phyloP scores from a whole-genome alignment of 2,888 invertebrate genomes.

The Enchytraeus crypticus region DNA sequence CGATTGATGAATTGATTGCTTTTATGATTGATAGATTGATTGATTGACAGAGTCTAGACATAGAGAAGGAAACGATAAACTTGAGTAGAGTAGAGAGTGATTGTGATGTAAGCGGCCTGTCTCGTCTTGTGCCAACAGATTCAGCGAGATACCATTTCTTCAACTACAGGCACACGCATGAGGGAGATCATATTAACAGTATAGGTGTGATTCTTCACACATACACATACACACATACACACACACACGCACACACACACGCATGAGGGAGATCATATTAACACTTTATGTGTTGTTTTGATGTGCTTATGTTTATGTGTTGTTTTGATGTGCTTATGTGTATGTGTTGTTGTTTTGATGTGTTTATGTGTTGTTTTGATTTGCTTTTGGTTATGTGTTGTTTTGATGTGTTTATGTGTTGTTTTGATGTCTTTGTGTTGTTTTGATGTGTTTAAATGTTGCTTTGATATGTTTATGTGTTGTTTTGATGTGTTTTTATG shows the following conservation, averaged over 20 bases:
- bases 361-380: neutral
- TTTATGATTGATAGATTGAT: too few species aligned
- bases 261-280: too few species aligned
- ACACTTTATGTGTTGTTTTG: too few species aligned
- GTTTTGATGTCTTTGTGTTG: too few species aligned
- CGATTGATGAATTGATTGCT: too few species aligned
- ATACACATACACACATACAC: too few species aligned
- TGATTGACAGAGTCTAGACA: constrained; percentile 58
- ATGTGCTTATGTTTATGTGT: too few species aligned
- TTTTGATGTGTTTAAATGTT: too few species aligned
- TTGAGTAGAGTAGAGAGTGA: constrained; percentile 58
- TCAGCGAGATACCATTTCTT: constrained; percentile 83
- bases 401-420: constrained; percentile 7
- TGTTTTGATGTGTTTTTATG: too few species aligned
- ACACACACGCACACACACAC: too few species aligned
- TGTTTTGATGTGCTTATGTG: neutral
- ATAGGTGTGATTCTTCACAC: too few species aligned
- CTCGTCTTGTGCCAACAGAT: constrained; percentile 71
- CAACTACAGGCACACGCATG: constrained; percentile 81
- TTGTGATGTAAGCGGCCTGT: constrained; percentile 56
- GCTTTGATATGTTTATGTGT: too few species aligned
- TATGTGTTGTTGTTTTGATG: neutral
- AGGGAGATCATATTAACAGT: constrained; percentile 66
- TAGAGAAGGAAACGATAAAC: constrained; percentile 62
- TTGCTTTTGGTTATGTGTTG: neutral